These are phyloP conservation scores for Tribolium castaneum DNA, from an alignment of 1,140 invertebrate species.

Conservation along the genomic window DNA sequence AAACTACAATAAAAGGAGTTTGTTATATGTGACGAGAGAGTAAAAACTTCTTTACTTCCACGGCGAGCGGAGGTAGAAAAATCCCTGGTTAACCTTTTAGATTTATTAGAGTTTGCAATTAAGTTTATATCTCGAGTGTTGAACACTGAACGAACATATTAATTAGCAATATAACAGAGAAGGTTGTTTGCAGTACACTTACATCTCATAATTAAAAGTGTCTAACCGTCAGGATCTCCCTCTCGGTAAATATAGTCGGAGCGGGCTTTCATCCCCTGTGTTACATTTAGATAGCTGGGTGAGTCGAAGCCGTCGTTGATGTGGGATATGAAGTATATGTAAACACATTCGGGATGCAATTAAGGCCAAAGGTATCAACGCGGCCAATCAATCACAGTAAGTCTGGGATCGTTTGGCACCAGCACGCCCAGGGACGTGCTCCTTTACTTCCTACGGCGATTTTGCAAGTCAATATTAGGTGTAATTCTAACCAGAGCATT, in stretches of 20 bases:
- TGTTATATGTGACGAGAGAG: not conserved
- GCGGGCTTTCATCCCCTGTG: slow-evolving; percentile 31
- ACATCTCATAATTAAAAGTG: slow-evolving; percentile 59
- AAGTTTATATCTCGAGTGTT: slow-evolving; percentile 18
- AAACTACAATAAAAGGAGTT: slow-evolving; percentile 18
- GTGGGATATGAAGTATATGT: slow-evolving; percentile 59
- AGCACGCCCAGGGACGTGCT: slow-evolving; percentile 61
- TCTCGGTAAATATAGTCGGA: slow-evolving; percentile 51
- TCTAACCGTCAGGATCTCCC: slow-evolving; percentile 53
- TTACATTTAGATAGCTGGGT: slow-evolving; percentile 39
- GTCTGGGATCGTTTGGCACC: slow-evolving; percentile 58
- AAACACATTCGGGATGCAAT: slow-evolving; percentile 62
- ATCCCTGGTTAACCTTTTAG: not conserved
- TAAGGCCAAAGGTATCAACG: slow-evolving; percentile 59
- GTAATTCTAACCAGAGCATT: slow-evolving; percentile 58
- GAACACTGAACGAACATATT: slow-evolving; percentile 37
- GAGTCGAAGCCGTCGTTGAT: slow-evolving; percentile 42
- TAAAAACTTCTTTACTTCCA: not conserved
- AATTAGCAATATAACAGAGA: slow-evolving; percentile 46
- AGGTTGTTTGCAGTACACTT: slow-evolving; percentile 49
- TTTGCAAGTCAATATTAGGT: slow-evolving; percentile 62
- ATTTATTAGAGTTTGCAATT: slow-evolving; percentile 4
- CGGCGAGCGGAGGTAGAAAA: not conserved
- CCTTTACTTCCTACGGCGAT: slow-evolving; percentile 54
- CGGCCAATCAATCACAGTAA: slow-evolving; percentile 62